Evolutionary conservation across 1,140 invertebrate genomes (phyloP).

Genomic region (Epicauta chinensis): DNA sequence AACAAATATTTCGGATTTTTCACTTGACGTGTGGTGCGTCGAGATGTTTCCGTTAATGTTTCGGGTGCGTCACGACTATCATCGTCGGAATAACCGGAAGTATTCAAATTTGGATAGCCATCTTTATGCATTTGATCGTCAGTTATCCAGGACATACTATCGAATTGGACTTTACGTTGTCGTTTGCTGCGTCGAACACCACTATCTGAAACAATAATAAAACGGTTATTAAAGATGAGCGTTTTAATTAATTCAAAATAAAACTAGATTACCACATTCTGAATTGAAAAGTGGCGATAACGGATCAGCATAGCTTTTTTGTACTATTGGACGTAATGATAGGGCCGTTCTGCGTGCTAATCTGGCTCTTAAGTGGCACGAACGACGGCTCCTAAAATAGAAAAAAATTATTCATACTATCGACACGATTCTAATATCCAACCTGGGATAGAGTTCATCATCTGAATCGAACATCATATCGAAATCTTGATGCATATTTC

Average conservation of each 20-base stretch:
- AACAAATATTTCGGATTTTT: constrained; percentile 28
- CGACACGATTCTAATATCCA: background rate
- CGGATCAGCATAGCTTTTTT: constrained; percentile 37
- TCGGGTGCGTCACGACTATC: constrained; percentile 36
- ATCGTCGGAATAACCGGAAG: constrained; percentile 36
- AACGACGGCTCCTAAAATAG: constrained; percentile 9
- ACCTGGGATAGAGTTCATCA: constrained; percentile 31
- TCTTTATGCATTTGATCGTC: constrained; percentile 42
- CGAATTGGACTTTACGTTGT: constrained; percentile 50
- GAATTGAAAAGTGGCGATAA: constrained; percentile 34
- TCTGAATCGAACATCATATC: constrained; percentile 29
- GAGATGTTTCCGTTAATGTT: constrained; percentile 3
- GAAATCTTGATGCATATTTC: constrained; percentile 36
- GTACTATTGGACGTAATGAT: constrained; percentile 36
- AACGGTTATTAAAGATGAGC: too few species aligned
- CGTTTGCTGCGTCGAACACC: constrained; percentile 52
- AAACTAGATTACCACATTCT: constrained; percentile 26
- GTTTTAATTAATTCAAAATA: too few species aligned
- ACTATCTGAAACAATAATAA: background rate
- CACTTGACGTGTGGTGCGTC: constrained; percentile 15
- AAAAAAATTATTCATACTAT: background rate
- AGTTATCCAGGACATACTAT: constrained; percentile 46
- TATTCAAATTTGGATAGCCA: constrained; percentile 39
- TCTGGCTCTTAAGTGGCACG: constrained; percentile 23
- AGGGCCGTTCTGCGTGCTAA: constrained; percentile 34